These are phyloP conservation scores for Acanthacorydalis orientalis DNA, from an alignment of 2,888 invertebrate genomes.

Conservation along the genomic window DNA sequence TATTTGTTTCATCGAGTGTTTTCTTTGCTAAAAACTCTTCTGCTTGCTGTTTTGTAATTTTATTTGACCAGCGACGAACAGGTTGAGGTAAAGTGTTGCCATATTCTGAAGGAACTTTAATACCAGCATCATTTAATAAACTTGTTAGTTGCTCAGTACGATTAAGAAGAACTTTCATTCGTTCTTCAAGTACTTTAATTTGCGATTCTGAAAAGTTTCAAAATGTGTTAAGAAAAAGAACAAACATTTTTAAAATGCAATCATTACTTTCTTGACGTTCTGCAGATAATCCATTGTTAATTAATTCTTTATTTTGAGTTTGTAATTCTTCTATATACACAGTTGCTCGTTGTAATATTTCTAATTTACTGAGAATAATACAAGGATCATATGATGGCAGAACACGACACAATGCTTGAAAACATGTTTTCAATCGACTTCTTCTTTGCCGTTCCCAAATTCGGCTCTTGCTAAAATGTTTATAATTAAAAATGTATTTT, in stretches of 20 bases:
- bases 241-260: background rate
- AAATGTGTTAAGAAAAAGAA: background rate
- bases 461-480: constrained; percentile 35
- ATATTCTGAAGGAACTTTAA: constrained; percentile 21
- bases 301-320: constrained; percentile 19
- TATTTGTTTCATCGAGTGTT: background rate
- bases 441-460: constrained; percentile 55
- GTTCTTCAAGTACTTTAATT: constrained; percentile 21
- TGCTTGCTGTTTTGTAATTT: constrained; percentile 19
- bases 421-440: constrained; percentile 41
- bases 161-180: constrained; percentile 21
- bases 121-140: constrained; percentile 24
- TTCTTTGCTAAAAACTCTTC: constrained; percentile 11
- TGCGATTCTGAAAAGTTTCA: constrained; percentile 17
- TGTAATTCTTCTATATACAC: constrained; percentile 23
- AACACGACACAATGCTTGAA: constrained; percentile 29
- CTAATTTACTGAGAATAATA: constrained; percentile 22
- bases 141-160: constrained; percentile 24
- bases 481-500: background rate
- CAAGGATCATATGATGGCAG: constrained; percentile 32
- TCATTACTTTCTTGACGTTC: background rate
- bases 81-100: constrained; percentile 15
- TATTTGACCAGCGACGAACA: constrained; percentile 17
- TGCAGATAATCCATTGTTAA: constrained; percentile 10
- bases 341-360: constrained; percentile 25